Evolutionary conservation across 2,797 vertebrate genomes (phyloP).

Genomic region (Malacoctenus gilli): DNA sequence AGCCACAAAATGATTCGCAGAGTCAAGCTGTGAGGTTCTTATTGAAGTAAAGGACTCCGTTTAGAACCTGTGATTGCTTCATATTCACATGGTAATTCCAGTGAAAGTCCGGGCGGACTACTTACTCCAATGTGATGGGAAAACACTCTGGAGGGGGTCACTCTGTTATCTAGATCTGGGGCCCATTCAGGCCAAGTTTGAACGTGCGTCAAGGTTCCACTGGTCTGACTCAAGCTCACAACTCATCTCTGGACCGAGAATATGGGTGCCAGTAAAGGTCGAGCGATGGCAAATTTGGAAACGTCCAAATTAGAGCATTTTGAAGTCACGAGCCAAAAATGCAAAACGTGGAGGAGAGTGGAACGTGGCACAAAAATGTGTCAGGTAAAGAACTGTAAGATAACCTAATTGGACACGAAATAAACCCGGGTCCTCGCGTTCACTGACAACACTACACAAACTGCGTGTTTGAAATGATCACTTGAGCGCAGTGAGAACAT

Average conservation of each 20-base stretch:
- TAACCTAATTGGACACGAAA: too few species aligned
- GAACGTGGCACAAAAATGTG: too few species aligned
- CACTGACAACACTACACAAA: background rate
- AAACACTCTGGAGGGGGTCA: background rate
- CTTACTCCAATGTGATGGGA: constrained; percentile 1
- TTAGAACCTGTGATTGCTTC: constrained; percentile 38
- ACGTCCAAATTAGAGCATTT: too few species aligned
- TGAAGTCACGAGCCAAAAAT: too few species aligned
- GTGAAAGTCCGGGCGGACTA: constrained; percentile 10
- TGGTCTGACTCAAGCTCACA: background rate
- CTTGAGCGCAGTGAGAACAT: background rate
- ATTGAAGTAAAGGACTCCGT: constrained; percentile 52
- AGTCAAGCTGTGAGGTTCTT: constrained; percentile 64
- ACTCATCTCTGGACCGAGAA: background rate
- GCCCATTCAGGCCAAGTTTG: background rate
- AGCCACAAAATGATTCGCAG: constrained; percentile 48
- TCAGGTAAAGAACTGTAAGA: too few species aligned
- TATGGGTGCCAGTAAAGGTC: background rate
- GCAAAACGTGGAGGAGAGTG: too few species aligned
- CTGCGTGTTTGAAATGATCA: background rate
- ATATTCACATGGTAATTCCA: constrained; percentile 50
- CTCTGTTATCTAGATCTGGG: background rate
- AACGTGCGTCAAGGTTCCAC: background rate
- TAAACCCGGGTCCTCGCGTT: too few species aligned
- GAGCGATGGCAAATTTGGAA: too few species aligned